Conservation (phyloP, 1,140 invertebrate genomes). For the Phymastichus coffea region DNA sequence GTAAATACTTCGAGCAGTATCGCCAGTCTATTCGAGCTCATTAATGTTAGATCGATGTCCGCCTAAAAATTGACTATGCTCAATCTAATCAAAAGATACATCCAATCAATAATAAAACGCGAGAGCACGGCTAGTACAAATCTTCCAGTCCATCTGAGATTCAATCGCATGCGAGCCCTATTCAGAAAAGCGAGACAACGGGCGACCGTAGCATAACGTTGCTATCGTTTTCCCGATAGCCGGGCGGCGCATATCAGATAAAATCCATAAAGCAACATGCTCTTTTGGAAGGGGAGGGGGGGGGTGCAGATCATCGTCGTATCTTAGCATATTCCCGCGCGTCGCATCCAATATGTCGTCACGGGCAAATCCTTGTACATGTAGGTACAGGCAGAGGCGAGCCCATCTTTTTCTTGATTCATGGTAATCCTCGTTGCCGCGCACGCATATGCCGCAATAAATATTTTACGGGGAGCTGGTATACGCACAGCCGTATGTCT, state of each 20-base stretch:
- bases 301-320: neutral
- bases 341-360: constrained; percentile 26
- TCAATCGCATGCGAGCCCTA: constrained; percentile 1
- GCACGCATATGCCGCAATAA: constrained; percentile 45
- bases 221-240: constrained; percentile 7
- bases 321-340: constrained; percentile 19
- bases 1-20: too few species aligned
- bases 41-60: too few species aligned
- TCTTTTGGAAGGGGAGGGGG: neutral
- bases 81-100: too few species aligned
- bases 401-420: constrained; percentile 46
- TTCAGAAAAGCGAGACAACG: neutral
- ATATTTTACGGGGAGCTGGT: constrained; percentile 52
- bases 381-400: too few species aligned
- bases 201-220: constrained; percentile 11
- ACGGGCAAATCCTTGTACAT: constrained; percentile 42
- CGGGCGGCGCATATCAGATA: too few species aligned
- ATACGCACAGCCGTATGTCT: too few species aligned
- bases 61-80: too few species aligned
- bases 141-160: constrained; percentile 13
- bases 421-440: constrained; percentile 42
- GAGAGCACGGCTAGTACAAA: too few species aligned
- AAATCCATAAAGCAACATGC: constrained; percentile 18
- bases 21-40: too few species aligned
- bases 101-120: too few species aligned